Evolutionary conservation across 2,113 vertebrate species (phyloP).

Genomic region (Diglossa brunneiventris): DNA sequence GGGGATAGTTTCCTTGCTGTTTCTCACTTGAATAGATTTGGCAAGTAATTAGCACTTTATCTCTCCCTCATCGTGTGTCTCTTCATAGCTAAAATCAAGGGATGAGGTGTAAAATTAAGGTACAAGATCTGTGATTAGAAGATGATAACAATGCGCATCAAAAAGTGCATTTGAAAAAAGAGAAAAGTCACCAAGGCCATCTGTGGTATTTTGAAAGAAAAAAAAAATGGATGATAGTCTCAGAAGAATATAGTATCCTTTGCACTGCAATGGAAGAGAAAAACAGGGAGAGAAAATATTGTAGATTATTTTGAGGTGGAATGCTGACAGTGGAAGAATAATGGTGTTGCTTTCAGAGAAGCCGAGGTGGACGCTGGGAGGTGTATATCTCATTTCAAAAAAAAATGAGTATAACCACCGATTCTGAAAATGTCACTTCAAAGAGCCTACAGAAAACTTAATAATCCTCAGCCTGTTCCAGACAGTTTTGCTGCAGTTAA

Average conservation of each 20-base stretch:
- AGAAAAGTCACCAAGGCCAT: not conserved
- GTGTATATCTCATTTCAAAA: not conserved
- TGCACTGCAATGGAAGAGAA: not conserved
- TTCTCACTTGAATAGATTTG: not conserved
- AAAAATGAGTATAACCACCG: slow-evolving; percentile 9
- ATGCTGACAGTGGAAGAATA: not conserved
- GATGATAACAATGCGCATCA: not conserved
- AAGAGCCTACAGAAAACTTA: slow-evolving; percentile 24
- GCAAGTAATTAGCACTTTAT: not conserved
- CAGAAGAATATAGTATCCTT: not conserved
- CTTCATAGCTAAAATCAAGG: not conserved
- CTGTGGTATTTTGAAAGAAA: not conserved
- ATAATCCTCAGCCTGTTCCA: slow-evolving; percentile 23
- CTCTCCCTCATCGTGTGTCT: not conserved
- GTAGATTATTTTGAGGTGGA: not conserved
- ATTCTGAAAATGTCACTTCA: slow-evolving; percentile 43
- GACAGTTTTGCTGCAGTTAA: slow-evolving; percentile 13
- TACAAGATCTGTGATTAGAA: not conserved
- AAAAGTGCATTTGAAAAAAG: not conserved
- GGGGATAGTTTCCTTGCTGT: not conserved
- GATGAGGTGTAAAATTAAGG: not conserved
- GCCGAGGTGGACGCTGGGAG: not conserved
- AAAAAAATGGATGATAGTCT: not conserved
- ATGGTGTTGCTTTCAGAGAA: slow-evolving; percentile 1
- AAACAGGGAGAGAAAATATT: not conserved